Evolutionary conservation across 2,888 invertebrate genomes (phyloP).

Genomic region (Schizaphis graminum): DNA sequence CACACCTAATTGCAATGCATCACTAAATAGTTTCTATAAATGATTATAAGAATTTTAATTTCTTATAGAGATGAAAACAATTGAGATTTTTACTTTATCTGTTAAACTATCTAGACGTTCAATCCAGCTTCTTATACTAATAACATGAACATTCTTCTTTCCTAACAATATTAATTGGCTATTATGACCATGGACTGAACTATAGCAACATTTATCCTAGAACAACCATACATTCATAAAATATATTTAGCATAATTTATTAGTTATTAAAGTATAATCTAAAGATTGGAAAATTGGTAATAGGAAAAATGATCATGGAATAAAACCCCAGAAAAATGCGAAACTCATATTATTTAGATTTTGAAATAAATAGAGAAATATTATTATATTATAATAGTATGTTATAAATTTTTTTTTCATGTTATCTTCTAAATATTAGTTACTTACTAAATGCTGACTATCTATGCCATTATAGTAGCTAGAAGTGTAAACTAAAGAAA

Average conservation of each 20-base stretch:
- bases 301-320: too few relatives aligned
- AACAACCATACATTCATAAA: slow-evolving; percentile 23
- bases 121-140: slow-evolving; percentile 78
- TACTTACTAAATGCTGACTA: slow-evolving; percentile 79
- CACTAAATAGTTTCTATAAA: slow-evolving; percentile 73
- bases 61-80: slow-evolving; percentile 17
- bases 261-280: background rate
- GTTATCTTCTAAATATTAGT: background rate
- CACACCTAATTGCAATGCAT: slow-evolving; percentile 76
- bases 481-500: slow-evolving; percentile 87
- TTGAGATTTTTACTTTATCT: slow-evolving; percentile 70
- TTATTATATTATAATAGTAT: too few relatives aligned
- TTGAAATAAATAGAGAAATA: too few relatives aligned
- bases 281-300: too few relatives aligned
- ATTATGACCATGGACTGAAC: slow-evolving; percentile 79
- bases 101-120: slow-evolving; percentile 77
- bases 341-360: too few relatives aligned
- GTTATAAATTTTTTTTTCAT: too few relatives aligned
- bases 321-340: too few relatives aligned
- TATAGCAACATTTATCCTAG: slow-evolving; percentile 75
- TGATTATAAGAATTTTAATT: slow-evolving; percentile 38
- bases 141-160: slow-evolving; percentile 75
- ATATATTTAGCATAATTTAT: background rate
- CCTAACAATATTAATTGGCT: slow-evolving; percentile 81
- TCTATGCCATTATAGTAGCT: slow-evolving; percentile 93